Evolutionary conservation across 2,888 invertebrate genomes (phyloP), one percentile per base, ranked within the genome.

Genomic region (Caenorhabditis auriculariae): DNA sequence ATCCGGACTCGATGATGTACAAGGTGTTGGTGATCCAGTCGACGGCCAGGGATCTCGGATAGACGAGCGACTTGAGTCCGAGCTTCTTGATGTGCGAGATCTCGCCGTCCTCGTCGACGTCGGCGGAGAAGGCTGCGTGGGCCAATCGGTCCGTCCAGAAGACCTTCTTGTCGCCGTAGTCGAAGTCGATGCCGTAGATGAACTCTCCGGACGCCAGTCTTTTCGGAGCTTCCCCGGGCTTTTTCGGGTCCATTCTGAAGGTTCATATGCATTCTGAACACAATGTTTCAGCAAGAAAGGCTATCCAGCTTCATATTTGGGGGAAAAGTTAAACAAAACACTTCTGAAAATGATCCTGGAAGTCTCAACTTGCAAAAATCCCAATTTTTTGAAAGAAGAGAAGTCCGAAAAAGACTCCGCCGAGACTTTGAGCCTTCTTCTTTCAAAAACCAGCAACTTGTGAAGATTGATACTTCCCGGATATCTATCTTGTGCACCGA

Each of bases 21-120:
- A 98, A 86, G 82, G 94, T 95, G 82, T 93, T 90, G 0, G 93
- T 93, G 41, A 96, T 88, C 93, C 95, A 98, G 84, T 96, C 96
- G 17, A 95, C 90, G 7, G 96, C 94, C 47, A 96, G 46, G 42
- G 77, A 78, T 4, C 82, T 66, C 21, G 82, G 81, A 50, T 78
- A 81, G 45, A 82, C 73, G 38, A 81, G 55, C 1, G 74, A 75
- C 50, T 77, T 72, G 42, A 80, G 68, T 28, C 75, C 75, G 39
- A 81, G 68, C 51, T 77, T 78, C 69, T 73, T 74, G 57, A 79
- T 75, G 27, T 77, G 70, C 6, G 73, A 69, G 45, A 78, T 72
- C 32, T 76, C 77, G 46, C 77, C 78, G 39, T 78, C 66, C 45
- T 73, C 72, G 47, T 75, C 73, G 9, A 80, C 67, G 27, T 77